Evolutionary conservation across 2,113 vertebrate species (phyloP).

Genomic region (Symphodus melops): DNA sequence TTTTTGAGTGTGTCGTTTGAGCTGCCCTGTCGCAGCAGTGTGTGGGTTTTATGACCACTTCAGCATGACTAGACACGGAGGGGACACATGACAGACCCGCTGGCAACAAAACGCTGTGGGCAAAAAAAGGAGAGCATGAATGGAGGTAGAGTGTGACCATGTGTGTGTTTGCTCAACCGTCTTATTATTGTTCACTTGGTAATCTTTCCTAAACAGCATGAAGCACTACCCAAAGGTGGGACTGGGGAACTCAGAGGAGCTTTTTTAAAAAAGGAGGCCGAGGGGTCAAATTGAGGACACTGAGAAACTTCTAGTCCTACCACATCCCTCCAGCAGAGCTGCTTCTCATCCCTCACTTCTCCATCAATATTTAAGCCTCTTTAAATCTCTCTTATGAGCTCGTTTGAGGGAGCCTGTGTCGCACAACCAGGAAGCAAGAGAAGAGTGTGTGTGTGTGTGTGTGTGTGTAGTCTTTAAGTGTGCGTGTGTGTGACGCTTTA

Average conservation of each 20-base stretch:
- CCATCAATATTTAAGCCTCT: constrained; percentile 8
- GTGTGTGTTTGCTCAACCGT: constrained; percentile 30
- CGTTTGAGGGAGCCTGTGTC: neutral
- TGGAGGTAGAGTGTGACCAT: constrained; percentile 6
- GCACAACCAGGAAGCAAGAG: constrained; percentile 4
- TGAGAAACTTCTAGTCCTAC: constrained; percentile 14
- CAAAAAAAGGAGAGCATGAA: constrained; percentile 12
- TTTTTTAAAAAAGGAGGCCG: neutral
- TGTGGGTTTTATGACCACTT: constrained; percentile 58
- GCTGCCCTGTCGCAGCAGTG: constrained; percentile 17
- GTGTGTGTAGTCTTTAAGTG: neutral
- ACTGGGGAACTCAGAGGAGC: constrained; percentile 1
- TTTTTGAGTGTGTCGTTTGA: constrained; percentile 57
- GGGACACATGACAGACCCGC: constrained; percentile 36
- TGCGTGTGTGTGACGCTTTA: constrained; percentile 1
- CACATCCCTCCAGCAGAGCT: constrained; percentile 7
- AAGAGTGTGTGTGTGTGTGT: neutral
- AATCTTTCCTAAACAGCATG: constrained; percentile 30
- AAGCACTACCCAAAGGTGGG: neutral
- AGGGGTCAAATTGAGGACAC: constrained; percentile 41
- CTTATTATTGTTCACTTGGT: constrained; percentile 27
- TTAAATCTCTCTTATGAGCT: constrained; percentile 15
- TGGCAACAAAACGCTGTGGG: constrained; percentile 26
- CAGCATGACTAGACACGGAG: constrained; percentile 68
- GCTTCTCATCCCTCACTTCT: constrained; percentile 27